Evolutionary conservation across 2,888 invertebrate genomes (phyloP).

Genomic region (Dioctria rufipes): DNA sequence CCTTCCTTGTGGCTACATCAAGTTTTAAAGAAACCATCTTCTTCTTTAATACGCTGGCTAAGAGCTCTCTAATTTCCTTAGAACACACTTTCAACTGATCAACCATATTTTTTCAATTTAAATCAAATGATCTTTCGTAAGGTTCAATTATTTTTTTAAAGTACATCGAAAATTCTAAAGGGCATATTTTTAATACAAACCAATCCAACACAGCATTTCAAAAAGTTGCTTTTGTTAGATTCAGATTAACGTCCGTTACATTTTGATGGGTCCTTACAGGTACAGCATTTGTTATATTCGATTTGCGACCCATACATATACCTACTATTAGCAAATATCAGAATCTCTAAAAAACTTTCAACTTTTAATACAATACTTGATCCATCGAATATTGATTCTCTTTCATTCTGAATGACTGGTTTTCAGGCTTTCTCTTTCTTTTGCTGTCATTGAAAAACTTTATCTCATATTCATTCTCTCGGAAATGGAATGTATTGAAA

Average conservation of each 20-base stretch:
- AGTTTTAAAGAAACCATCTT: conserved; percentile 55
- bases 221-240: conserved; percentile 46
- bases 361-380: too few relatives aligned
- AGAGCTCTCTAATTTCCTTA: conserved; percentile 55
- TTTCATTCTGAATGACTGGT: too few relatives aligned
- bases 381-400: too few relatives aligned
- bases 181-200: conserved; percentile 44
- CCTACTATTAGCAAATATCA: not conserved
- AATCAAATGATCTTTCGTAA: conserved; percentile 41
- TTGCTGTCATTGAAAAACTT: too few relatives aligned
- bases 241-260: not conserved
- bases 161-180: conserved; percentile 52
- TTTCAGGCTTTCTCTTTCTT: too few relatives aligned
- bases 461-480: too few relatives aligned
- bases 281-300: not conserved
- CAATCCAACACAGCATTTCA: conserved; percentile 50
- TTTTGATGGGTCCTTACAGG: not conserved
- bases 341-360: not conserved
- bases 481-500: too few relatives aligned
- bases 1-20: conserved; percentile 53
- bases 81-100: conserved; percentile 1
- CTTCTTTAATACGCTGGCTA: conserved; percentile 26
- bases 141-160: conserved; percentile 51
- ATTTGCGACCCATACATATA: not conserved
- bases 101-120: conserved; percentile 41